phyloP scores from a whole-genome alignment of 2,113 vertebrate genomes.

The Siphamia tubifer region DNA sequence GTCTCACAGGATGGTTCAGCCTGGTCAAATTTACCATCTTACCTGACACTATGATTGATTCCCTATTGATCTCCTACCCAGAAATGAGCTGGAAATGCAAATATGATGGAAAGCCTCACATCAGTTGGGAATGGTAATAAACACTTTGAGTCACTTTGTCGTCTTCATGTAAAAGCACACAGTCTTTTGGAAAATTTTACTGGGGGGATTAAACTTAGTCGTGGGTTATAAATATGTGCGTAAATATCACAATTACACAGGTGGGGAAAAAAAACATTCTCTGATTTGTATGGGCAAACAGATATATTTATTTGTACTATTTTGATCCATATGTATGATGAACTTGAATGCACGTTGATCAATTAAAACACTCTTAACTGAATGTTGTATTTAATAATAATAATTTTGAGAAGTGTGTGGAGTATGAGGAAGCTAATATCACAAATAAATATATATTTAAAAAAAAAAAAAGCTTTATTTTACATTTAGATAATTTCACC shows the following conservation, averaged over 20 bases:
- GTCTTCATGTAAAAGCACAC: conserved; percentile 7
- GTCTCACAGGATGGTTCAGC: conserved; percentile 63
- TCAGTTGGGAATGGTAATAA: conserved; percentile 46
- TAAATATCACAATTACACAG: neutral
- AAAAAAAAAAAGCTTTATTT: neutral
- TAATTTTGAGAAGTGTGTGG: neutral
- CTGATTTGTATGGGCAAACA: too few relatives aligned
- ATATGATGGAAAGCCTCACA: conserved; percentile 67
- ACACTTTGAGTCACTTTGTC: conserved; percentile 36
- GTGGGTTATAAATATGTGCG: neutral
- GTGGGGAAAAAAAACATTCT: too few relatives aligned
- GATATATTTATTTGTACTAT: neutral
- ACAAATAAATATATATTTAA: neutral
- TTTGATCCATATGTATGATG: neutral
- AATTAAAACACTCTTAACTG: neutral
- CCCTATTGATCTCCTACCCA: conserved; percentile 67
- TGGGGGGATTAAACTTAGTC: neutral
- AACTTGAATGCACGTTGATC: neutral
- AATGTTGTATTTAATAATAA: neutral
- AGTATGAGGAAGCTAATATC: neutral
- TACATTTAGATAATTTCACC: neutral
- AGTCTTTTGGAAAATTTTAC: neutral
- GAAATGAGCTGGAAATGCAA: conserved; percentile 74
- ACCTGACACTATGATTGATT: conserved; percentile 78
- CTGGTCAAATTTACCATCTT: conserved; percentile 73